Evolutionary conservation across 2,113 vertebrate species (phyloP).

Genomic region (Bettongia penicillata): DNA sequence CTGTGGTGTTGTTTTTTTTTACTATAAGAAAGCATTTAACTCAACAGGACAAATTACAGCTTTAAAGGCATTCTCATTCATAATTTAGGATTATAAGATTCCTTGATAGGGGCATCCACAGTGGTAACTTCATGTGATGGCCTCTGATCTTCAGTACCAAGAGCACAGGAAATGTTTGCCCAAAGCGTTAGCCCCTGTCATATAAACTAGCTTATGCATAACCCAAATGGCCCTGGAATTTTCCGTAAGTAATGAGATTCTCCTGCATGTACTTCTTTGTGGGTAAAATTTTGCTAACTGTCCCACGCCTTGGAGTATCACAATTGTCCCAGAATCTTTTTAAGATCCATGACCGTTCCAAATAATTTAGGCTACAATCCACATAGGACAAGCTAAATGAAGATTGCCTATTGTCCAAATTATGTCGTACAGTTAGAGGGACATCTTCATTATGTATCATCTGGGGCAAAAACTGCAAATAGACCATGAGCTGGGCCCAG

Average conservation of each 20-base stretch:
- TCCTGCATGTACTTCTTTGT: background rate
- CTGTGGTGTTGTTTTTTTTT: background rate
- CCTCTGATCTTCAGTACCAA: background rate
- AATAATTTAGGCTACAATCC: background rate
- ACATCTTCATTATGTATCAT: background rate
- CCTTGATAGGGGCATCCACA: background rate
- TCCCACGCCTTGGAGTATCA: background rate
- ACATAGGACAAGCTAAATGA: background rate
- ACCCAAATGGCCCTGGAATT: background rate
- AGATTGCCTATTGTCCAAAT: background rate
- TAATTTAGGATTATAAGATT: background rate
- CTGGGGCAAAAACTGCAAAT: background rate
- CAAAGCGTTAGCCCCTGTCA: background rate
- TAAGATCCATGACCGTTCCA: background rate
- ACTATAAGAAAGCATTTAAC: background rate
- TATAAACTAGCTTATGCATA: background rate
- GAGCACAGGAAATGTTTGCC: background rate
- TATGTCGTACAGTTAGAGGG: background rate
- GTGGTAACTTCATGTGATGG: background rate
- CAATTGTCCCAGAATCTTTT: background rate
- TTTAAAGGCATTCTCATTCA: background rate
- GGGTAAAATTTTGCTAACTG: background rate
- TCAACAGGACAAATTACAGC: background rate
- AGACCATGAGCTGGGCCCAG: background rate
- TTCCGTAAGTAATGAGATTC: background rate